These are phyloP conservation scores for Ceriagrion tenellum DNA, from an alignment of 2,888 invertebrate species.

Conservation along the genomic window DNA sequence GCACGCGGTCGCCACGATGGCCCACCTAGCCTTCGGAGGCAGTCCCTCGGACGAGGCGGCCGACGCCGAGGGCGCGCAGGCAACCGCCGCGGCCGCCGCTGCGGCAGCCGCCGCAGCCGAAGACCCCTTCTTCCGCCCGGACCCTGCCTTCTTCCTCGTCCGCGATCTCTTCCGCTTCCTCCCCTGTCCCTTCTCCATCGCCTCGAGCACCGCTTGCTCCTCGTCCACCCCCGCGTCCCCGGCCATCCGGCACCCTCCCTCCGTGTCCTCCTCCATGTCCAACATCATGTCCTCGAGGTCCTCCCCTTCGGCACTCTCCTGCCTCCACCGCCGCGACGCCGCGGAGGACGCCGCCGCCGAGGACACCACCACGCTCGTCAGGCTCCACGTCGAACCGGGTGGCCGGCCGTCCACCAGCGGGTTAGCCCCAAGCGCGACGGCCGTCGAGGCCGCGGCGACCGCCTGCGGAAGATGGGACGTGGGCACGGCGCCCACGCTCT, in stretches of 20 bases:
- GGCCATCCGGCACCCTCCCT: slow-evolving; percentile 72
- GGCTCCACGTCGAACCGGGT: slow-evolving; percentile 56
- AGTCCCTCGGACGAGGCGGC: slow-evolving; percentile 87
- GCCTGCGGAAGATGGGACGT: not conserved
- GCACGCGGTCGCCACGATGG: slow-evolving; percentile 94
- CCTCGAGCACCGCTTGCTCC: slow-evolving; percentile 74
- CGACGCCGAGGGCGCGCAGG: slow-evolving; percentile 65
- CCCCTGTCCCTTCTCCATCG: slow-evolving; percentile 71
- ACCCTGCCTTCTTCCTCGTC: slow-evolving; percentile 68
- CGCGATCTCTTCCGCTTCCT: slow-evolving; percentile 61
- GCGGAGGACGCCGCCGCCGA: slow-evolving; percentile 66
- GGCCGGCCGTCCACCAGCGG: slow-evolving; percentile 31
- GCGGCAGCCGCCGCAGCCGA: slow-evolving; percentile 73
- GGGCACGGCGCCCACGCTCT: slow-evolving; percentile 58
- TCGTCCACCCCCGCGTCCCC: slow-evolving; percentile 77
- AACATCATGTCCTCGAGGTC: slow-evolving; percentile 80
- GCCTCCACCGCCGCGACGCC: slow-evolving; percentile 53
- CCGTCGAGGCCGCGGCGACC: not conserved
- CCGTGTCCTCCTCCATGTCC: slow-evolving; percentile 75
- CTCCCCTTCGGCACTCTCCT: slow-evolving; percentile 77
- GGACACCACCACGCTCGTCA: slow-evolving; percentile 56
- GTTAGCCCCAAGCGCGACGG: slow-evolving; percentile 4
- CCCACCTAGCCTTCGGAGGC: slow-evolving; percentile 91
- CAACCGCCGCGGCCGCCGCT: slow-evolving; percentile 78
- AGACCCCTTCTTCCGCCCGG: slow-evolving; percentile 69